These are phyloP conservation scores for Entosphenus tridentatus DNA, from an alignment of 2,113 vertebrate genomes.

Conservation along the genomic window DNA sequence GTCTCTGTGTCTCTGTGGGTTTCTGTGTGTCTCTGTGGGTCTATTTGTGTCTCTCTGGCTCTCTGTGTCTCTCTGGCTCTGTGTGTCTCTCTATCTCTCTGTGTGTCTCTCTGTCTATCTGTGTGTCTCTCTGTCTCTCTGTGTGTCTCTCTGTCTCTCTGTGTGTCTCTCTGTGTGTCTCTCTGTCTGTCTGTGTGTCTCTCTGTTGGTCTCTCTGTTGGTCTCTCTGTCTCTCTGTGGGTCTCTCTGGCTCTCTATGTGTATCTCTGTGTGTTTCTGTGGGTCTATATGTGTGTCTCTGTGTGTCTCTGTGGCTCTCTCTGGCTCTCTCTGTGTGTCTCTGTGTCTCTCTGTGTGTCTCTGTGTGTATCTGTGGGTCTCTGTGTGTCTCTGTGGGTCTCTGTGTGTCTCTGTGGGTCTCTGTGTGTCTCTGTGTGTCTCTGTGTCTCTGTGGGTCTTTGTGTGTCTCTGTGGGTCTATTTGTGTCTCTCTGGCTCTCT, in stretches of 20 bases:
- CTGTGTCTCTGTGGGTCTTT: neutral
- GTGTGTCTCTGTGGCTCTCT: neutral
- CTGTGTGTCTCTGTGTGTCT: neutral
- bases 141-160: neutral
- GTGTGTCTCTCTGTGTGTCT: neutral
- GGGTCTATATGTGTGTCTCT: neutral
- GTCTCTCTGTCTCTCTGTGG: neutral
- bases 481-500: slow-evolving; percentile 1
- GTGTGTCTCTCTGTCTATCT: neutral
- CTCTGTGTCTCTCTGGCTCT: neutral
- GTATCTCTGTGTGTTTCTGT: neutral
- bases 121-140: neutral
- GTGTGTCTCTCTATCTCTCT: neutral
- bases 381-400: neutral
- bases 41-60: neutral
- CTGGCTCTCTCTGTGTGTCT: neutral
- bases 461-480: neutral
- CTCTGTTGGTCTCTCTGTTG: neutral
- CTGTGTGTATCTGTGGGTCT: neutral
- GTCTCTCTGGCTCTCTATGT: neutral
- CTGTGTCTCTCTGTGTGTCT: neutral
- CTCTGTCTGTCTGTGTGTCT: neutral
- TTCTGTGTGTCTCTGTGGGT: neutral
- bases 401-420: neutral
- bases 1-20: neutral